Evolutionary conservation across 2,888 invertebrate species (phyloP).

Genomic region (Perizoma affinitatum): DNA sequence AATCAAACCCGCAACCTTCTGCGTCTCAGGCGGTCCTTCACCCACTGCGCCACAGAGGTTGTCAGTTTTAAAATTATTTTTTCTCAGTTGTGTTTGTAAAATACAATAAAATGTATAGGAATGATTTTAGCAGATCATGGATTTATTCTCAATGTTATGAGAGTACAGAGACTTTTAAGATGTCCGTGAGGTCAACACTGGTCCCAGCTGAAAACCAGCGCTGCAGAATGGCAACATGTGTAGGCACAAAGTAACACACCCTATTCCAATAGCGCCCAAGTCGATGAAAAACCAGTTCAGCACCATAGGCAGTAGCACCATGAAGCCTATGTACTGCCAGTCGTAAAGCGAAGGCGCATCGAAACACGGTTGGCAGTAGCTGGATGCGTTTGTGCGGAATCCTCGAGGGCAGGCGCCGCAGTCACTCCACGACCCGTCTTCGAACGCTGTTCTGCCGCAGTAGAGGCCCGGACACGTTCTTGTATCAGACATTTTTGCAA

Average conservation of each 20-base stretch:
- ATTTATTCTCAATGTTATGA: too few species aligned
- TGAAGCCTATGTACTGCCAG: slow-evolving; percentile 97
- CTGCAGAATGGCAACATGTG: background rate
- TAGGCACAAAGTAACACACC: slow-evolving; percentile 4
- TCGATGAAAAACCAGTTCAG: slow-evolving; percentile 97
- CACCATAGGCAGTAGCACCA: slow-evolving; percentile 94
- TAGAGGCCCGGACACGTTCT: slow-evolving; percentile 91
- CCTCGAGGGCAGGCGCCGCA: slow-evolving; percentile 96
- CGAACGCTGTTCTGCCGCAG: slow-evolving; percentile 89
- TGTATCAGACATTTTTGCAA: slow-evolving; percentile 59
- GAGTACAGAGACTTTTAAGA: too few species aligned
- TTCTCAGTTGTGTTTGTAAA: too few species aligned
- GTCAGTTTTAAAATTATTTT: too few species aligned
- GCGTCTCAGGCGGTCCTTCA: too few species aligned
- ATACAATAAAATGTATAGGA: too few species aligned
- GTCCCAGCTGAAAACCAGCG: too few species aligned
- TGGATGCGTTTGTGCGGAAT: slow-evolving; percentile 88
- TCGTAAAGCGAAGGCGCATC: slow-evolving; percentile 93
- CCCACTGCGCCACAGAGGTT: too few species aligned
- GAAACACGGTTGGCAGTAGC: slow-evolving; percentile 90
- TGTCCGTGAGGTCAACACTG: too few species aligned
- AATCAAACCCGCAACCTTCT: too few species aligned
- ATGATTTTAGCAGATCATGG: too few species aligned
- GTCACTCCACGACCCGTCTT: slow-evolving; percentile 88
- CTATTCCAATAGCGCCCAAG: slow-evolving; percentile 86